Base-by-base conservation (phyloP, 2,888 invertebrate genomes). In the Euproctis similis region DNA sequence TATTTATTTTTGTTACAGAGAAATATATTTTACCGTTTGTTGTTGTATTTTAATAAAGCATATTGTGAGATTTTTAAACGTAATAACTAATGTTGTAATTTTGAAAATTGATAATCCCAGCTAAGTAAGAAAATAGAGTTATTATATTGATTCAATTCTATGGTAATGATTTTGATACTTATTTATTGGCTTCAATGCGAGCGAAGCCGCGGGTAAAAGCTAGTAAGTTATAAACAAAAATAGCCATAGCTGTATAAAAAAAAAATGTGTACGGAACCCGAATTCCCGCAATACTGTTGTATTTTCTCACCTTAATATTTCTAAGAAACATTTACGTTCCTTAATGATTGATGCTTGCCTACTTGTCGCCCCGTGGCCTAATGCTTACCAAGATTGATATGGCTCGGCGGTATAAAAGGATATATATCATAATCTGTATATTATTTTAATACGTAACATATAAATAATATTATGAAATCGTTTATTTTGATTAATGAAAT, bases 311-410 rank as follows among this genome's bases (percentile, higher is more conserved):
- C 71, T 64, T 62, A 50, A n/a, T 63, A 66, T 71, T 69, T 61
- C 57, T 48, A 39, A 36, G 43, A 63, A 66, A 62, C 59, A 62
- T 66, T 66, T 61, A 54, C 54, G 43, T 52, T 61, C 59, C 54
- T 56, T 48, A 39, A 66, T 78, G 78, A 80, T 80, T 73, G 76
- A 78, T 78, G 73, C 57, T 46, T 53, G 52, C 55, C n/a, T n/a
- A n/a, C n/a, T 62, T 70, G 70, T 70, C 68, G 58, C 62, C 67
- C 67, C 68, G 46, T 35, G 56, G 61, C 53, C 68, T 71, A 70
- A 69, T 69, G 63, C 61, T 46, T 42, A 36, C 34, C 48, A 72
- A 77, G 78, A 78, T 74, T 64, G 72, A 77, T 77, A 59, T 63
- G 55, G 54, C 62, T 70, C 62, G 30, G 30, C 21, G 59, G 57